Conservation (phyloP, 2,888 invertebrate species). For the Trachelus troglodyta region DNA sequence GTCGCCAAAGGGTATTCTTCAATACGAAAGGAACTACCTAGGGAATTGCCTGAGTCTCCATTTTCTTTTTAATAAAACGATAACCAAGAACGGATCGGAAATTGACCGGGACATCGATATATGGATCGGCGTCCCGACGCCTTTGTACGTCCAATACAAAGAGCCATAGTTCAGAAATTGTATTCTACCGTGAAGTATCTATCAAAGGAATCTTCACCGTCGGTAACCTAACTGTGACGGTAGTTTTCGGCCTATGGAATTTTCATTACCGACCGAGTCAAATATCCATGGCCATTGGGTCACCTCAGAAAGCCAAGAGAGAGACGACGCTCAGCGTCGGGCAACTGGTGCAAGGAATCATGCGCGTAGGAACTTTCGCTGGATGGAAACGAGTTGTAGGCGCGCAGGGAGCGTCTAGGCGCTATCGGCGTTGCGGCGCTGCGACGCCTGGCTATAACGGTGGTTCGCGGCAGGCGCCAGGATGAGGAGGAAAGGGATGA, state of each 20-base stretch:
- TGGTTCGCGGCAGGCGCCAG: slow-evolving; percentile 26
- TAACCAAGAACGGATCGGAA: neutral
- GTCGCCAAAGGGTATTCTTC: neutral
- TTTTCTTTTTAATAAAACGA: neutral
- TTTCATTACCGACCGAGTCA: neutral
- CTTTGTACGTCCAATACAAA: neutral
- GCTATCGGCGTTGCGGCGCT: neutral
- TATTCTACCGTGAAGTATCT: neutral
- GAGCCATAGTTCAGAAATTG: neutral
- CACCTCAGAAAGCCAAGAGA: slow-evolving; percentile 4
- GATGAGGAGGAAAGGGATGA: slow-evolving; percentile 39
- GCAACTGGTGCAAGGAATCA: neutral
- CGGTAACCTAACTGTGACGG: neutral
- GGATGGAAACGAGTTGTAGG: slow-evolving; percentile 18
- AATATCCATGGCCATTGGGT: neutral
- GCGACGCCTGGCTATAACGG: neutral
- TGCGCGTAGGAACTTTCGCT: neutral
- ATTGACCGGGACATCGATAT: neutral
- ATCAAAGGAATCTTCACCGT: neutral
- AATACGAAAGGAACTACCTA: neutral
- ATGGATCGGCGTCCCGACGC: neutral
- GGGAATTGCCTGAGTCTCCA: neutral
- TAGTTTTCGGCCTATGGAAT: neutral
- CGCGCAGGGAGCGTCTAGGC: slow-evolving; percentile 10
- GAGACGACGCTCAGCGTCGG: neutral